These are phyloP conservation scores for Drosophila ambigua DNA, from an alignment of 1,140 invertebrate species.

Conservation along the genomic window DNA sequence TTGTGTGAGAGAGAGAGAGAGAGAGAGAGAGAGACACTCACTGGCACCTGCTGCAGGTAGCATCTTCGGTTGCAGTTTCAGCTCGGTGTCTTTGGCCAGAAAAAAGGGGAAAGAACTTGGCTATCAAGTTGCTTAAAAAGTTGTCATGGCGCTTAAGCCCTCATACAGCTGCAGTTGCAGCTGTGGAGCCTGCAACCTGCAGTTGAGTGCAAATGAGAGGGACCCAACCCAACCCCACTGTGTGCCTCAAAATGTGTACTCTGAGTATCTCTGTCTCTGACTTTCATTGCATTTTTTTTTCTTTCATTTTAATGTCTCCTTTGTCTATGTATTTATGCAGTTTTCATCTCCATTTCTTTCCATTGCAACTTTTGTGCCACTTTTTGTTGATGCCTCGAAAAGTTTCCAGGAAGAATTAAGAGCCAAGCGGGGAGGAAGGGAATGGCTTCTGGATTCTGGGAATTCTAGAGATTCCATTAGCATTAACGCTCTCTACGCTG, in stretches of 20 bases:
- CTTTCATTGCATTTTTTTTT: constrained; percentile 71
- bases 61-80: constrained; percentile 48
- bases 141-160: constrained; percentile 75
- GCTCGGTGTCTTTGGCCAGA: not conserved
- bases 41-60: constrained; percentile 61
- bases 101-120: constrained; percentile 54
- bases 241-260: constrained; percentile 49
- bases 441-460: too few species aligned
- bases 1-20: too few species aligned
- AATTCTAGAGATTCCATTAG: not conserved
- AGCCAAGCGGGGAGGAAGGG: not conserved
- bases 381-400: constrained; percentile 75
- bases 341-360: constrained; percentile 28
- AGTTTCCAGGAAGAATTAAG: constrained; percentile 36
- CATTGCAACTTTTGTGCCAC: constrained; percentile 58
- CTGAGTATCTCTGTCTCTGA: constrained; percentile 54
- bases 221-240: constrained; percentile 15
- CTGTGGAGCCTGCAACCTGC: constrained; percentile 48
- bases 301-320: constrained; percentile 49
- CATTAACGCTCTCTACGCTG: too few species aligned
- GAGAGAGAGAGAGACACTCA: not conserved
- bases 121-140: constrained; percentile 79
- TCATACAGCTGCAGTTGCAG: not conserved
- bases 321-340: constrained; percentile 70
- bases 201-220: constrained; percentile 77